A percentile compares a stretch with the other conserved stretches of the same genome.
phyloP scores from a whole-genome alignment of 2,888 invertebrate genomes.

The Rotaria socialis region DNA sequence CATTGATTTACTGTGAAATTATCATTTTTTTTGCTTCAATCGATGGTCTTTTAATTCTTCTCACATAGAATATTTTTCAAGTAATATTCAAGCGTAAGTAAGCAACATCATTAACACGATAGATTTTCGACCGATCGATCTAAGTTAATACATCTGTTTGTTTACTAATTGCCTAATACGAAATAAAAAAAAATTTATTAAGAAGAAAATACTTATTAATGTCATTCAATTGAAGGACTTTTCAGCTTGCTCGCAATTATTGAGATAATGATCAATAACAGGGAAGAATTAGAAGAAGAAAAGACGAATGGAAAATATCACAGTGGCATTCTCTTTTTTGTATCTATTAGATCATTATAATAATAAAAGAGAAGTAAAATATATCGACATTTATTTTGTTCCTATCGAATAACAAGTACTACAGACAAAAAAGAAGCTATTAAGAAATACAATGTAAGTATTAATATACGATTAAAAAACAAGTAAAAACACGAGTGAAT shows the following conservation, averaged over 20 bases:
- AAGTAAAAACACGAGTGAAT: too few relatives aligned
- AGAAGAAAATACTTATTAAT: not conserved
- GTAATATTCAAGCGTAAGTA: not conserved
- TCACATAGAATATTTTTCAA: not conserved
- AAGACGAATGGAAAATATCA: not conserved
- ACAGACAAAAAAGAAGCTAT: not conserved
- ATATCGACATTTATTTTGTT: not conserved
- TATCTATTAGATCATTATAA: not conserved
- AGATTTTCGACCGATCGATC: not conserved
- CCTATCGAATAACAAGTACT: not conserved
- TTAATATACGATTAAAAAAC: not conserved
- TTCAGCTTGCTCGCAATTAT: not conserved
- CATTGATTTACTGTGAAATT: slow-evolving; percentile 17
- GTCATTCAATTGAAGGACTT: not conserved
- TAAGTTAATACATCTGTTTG: not conserved
- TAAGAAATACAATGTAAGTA: not conserved
- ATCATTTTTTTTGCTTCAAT: not conserved
- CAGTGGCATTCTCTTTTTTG: not conserved
- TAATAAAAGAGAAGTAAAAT: not conserved
- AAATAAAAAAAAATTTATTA: not conserved
- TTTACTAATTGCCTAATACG: not conserved
- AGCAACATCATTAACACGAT: not conserved
- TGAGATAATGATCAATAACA: not conserved
- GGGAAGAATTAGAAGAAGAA: not conserved
- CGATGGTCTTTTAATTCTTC: not conserved